A percentile compares a stretch with the other conserved stretches of the same genome.
Evolutionary conservation across 2,113 vertebrate genomes (phyloP).

Genomic region (Lophotis ruficrista): DNA sequence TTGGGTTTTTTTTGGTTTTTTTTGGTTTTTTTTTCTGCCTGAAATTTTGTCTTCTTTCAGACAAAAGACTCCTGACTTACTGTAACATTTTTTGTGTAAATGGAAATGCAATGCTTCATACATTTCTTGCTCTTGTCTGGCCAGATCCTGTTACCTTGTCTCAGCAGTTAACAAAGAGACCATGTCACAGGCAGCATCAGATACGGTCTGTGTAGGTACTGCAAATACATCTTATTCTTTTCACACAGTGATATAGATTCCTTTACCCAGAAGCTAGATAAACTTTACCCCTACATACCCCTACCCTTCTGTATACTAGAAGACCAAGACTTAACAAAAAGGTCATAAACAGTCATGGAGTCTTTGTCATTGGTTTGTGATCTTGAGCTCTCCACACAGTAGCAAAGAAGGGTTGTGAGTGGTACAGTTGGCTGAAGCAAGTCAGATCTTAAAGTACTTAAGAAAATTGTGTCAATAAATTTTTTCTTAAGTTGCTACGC

Average conservation of each 20-base stretch:
- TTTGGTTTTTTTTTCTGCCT: not conserved
- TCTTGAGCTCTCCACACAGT: not conserved
- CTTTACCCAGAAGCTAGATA: not conserved
- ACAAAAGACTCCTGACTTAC: not conserved
- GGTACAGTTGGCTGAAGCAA: not conserved
- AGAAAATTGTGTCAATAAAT: not conserved
- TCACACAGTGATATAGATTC: not conserved
- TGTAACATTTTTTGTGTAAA: not conserved
- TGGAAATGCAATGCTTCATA: not conserved
- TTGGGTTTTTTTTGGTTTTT: no score
- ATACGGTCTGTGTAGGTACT: not conserved
- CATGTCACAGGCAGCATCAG: not conserved
- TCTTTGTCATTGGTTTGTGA: not conserved
- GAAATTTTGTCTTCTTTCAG: not conserved
- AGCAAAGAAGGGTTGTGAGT: rapidly evolving
- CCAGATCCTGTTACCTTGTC: not conserved
- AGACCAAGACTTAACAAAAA: not conserved
- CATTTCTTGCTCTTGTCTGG: not conserved
- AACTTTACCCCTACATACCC: not conserved
- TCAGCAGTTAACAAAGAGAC: not conserved
- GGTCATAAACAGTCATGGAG: not conserved
- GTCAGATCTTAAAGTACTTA: not conserved
- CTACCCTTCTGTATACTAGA: not conserved
- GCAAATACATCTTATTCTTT: not conserved
- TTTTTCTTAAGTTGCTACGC: not conserved